Conservation (phyloP, 1,140 invertebrate species). For the Lucilia cuprina region DNA sequence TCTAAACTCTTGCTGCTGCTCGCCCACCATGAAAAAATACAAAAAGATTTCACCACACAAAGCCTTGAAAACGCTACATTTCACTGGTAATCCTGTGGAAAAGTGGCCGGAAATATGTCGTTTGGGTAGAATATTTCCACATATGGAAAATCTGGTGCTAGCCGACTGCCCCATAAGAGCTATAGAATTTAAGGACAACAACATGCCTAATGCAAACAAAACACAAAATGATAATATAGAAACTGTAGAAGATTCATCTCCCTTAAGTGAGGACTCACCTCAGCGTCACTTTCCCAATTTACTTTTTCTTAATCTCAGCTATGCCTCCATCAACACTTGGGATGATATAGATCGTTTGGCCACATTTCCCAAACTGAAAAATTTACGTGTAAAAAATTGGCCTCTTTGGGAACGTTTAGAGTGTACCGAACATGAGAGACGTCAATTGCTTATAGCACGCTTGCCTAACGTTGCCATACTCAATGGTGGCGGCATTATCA, state of each 20-base stretch:
- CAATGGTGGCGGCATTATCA: slow-evolving; percentile 87
- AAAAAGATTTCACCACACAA: slow-evolving; percentile 65
- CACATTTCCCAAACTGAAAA: slow-evolving; percentile 80
- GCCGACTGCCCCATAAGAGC: slow-evolving; percentile 77
- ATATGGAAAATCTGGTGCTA: slow-evolving; percentile 81
- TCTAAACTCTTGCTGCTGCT: neutral
- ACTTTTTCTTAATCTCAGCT: slow-evolving; percentile 83
- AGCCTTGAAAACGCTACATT: slow-evolving; percentile 78
- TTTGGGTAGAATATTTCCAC: slow-evolving; percentile 83
- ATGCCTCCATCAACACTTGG: slow-evolving; percentile 83
- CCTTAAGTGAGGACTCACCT: slow-evolving; percentile 51
- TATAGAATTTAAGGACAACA: slow-evolving; percentile 39
- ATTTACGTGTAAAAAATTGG: slow-evolving; percentile 80
- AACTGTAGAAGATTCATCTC: neutral
- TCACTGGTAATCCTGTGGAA: slow-evolving; percentile 82
- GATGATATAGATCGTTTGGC: slow-evolving; percentile 85
- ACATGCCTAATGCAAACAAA: neutral
- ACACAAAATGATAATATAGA: neutral
- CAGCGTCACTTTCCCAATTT: slow-evolving; percentile 67
- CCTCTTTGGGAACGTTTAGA: slow-evolving; percentile 76
- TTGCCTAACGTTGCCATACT: slow-evolving; percentile 84
- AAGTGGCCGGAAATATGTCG: slow-evolving; percentile 84
- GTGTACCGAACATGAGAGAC: slow-evolving; percentile 85
- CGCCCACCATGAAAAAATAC: slow-evolving; percentile 43
- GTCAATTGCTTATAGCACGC: slow-evolving; percentile 85